Conservation (phyloP, 2,797 vertebrate genomes). For the Manis javanica region DNA sequence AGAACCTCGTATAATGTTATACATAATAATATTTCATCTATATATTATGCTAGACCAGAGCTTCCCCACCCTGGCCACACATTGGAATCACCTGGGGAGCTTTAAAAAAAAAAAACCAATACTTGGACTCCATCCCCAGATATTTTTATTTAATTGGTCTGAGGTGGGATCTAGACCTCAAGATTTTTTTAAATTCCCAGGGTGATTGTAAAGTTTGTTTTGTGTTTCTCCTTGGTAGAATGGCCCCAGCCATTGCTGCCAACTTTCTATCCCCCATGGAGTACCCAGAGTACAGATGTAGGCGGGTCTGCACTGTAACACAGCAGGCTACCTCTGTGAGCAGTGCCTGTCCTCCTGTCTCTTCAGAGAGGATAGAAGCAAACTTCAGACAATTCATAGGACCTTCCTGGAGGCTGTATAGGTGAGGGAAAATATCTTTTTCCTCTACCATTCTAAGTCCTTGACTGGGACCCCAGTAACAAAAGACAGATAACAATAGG, state of each 20-base stretch:
- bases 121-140: neutral
- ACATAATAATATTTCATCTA: neutral
- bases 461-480: neutral
- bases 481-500: neutral
- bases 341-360: neutral
- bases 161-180: neutral
- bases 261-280: neutral
- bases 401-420: neutral
- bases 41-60: neutral
- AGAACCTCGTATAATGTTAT: neutral
- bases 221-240: neutral
- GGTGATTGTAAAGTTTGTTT: neutral
- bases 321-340: neutral
- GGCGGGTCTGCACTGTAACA: neutral
- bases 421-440: neutral
- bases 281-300: neutral
- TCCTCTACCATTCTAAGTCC: neutral
- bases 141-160: conserved; percentile 14
- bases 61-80: neutral
- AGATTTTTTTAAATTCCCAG: neutral
- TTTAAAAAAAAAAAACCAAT: neutral
- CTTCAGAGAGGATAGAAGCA: neutral
- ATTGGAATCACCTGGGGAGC: neutral
- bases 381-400: neutral
- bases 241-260: neutral